Evolutionary conservation across 2,888 invertebrate genomes (phyloP), one percentile per base, ranked within the genome.

Genomic region (Unio delphinus): DNA sequence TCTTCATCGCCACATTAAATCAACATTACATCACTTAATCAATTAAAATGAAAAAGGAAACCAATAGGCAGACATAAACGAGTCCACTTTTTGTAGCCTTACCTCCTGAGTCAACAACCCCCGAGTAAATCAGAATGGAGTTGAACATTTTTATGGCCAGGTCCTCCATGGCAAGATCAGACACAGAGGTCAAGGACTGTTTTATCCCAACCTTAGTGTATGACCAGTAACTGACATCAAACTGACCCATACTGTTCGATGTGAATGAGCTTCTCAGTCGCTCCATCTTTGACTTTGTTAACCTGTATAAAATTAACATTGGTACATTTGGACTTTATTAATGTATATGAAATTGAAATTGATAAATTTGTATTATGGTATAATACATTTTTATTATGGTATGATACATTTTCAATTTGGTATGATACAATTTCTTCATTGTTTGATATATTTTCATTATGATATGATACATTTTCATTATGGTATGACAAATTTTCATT

Each of bases 61-160:
- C 3, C 3, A 45, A 45, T 45, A 15, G 1, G 45, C 15, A 60
- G 28, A 60, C 18, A n/a, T 17, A 6, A 61, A 23, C 2, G 8
- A 45, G 15, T 45, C 15, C 15, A 15, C 11, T 45, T 45, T 45
- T 45, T 15, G 15, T 45, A 45, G 45, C 45, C 45, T 45, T 45
- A 45, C 45, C 45, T 78, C 80, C 78, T 71, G 77, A 74, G 54
- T 81, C 81, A 93, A 91, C 81, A 18, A 89, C 80, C 20, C 88
- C 88, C 30, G 89, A 86, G 90, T 96, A 98, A 30, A 95, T 95
- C 81, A 98, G 92, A 87, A 97, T 95, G 61, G 94, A 92, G 90
- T 95, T 95, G 89, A 97, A 98, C 86, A 97, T 95, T 90, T 95
- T 95, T 82, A 96, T 91, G 87, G 96, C 95, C 20, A 95, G 92